These are phyloP conservation scores for Clinocottus analis DNA, from an alignment of 2,113 vertebrate species.

Conservation along the genomic window DNA sequence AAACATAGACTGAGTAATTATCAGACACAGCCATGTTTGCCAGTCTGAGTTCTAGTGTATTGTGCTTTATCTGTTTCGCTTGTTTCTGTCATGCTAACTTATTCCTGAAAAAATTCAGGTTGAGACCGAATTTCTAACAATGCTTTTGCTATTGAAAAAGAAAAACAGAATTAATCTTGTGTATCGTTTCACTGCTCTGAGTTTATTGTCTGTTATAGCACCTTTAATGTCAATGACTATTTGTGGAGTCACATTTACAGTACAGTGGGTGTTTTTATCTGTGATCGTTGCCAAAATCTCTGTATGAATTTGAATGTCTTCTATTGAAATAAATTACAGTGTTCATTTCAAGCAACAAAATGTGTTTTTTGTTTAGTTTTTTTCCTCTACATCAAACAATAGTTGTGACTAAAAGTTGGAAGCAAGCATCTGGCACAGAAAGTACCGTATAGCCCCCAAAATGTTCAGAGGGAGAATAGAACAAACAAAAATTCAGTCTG, in stretches of 20 bases:
- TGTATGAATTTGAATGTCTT: slow-evolving; percentile 44
- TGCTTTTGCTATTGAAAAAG: slow-evolving; percentile 23
- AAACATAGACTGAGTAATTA: neutral
- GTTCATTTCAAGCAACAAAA: slow-evolving; percentile 25
- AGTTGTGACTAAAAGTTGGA: slow-evolving; percentile 9
- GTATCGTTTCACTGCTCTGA: slow-evolving; percentile 31
- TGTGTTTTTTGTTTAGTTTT: too few species aligned
- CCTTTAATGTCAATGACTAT: slow-evolving; percentile 22
- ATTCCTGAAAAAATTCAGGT: neutral
- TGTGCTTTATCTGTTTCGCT: slow-evolving; percentile 24
- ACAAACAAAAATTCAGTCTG: neutral
- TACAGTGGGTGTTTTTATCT: slow-evolving; percentile 49
- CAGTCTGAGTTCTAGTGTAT: slow-evolving; percentile 2
- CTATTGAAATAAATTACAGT: slow-evolving; percentile 34
- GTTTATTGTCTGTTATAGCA: slow-evolving; percentile 42
- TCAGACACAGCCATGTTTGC: slow-evolving; percentile 22
- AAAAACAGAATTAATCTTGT: slow-evolving; percentile 20
- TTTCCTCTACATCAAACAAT: slow-evolving; percentile 32
- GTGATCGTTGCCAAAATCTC: slow-evolving; percentile 28
- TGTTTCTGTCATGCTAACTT: slow-evolving; percentile 25
- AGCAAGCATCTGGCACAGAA: slow-evolving; percentile 21
- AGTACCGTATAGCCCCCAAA: neutral
- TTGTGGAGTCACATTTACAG: slow-evolving; percentile 35
- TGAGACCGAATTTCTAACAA: too few species aligned
- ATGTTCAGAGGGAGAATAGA: slow-evolving; percentile 1